Evolutionary conservation across 2,888 invertebrate genomes (phyloP).

Genomic region (Ochropacha duplaris): DNA sequence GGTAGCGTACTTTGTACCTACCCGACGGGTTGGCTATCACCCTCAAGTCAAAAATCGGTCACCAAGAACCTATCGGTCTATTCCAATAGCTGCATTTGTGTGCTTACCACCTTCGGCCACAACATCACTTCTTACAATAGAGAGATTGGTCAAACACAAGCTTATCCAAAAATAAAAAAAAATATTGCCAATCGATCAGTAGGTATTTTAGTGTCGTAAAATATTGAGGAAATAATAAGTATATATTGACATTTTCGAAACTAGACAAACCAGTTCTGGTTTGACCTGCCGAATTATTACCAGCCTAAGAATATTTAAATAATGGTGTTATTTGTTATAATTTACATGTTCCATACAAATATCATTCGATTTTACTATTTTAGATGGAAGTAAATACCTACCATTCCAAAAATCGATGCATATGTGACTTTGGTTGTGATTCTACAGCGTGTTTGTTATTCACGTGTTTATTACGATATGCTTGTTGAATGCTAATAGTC

Average conservation of each 20-base stretch:
- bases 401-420: neutral
- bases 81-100: too few species aligned
- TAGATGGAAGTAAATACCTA: neutral
- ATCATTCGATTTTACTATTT: neutral
- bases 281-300: constrained; percentile 19
- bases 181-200: constrained; percentile 7
- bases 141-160: too few species aligned
- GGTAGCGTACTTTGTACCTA: too few species aligned
- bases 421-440: neutral
- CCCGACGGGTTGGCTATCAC: too few species aligned
- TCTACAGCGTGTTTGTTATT: constrained; percentile 40
- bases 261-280: constrained; percentile 35
- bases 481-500: constrained; percentile 39
- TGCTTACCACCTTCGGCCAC: too few species aligned
- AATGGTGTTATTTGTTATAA: neutral
- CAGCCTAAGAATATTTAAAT: neutral
- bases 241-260: constrained; percentile 33
- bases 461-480: constrained; percentile 42
- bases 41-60: too few species aligned
- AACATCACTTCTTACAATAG: too few species aligned
- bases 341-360: neutral
- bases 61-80: too few species aligned
- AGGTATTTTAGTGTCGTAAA: constrained; percentile 13
- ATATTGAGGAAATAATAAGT: constrained; percentile 33
- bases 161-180: too few species aligned